Evolutionary conservation across 2,113 vertebrate species (phyloP).

Genomic region (Labrus mixtus): DNA sequence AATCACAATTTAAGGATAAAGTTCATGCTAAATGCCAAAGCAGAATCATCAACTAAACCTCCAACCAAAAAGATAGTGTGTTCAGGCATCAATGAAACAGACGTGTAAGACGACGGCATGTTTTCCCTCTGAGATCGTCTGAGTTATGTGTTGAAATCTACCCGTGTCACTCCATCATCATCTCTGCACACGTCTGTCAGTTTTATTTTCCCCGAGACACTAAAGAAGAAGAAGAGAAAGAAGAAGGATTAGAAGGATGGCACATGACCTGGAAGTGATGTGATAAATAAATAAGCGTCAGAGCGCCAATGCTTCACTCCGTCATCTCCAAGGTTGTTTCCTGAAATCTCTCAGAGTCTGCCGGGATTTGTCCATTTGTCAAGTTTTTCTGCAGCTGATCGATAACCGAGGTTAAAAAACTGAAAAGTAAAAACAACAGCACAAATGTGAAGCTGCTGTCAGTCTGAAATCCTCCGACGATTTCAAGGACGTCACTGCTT

Average conservation of each 20-base stretch:
- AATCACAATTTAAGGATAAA: no score
- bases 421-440: slow-evolving; percentile 26
- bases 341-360: slow-evolving; percentile 49
- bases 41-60: neutral
- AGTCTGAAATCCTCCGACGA: slow-evolving; percentile 37
- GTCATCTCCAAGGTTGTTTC: slow-evolving; percentile 57
- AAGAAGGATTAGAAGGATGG: neutral
- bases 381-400: slow-evolving; percentile 54
- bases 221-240: neutral
- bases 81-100: neutral
- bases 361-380: slow-evolving; percentile 50
- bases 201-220: slow-evolving; percentile 12
- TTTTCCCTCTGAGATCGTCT: neutral
- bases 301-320: slow-evolving; percentile 10
- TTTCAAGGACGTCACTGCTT: slow-evolving; percentile 58
- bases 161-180: neutral
- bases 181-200: neutral
- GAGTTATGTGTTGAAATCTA: slow-evolving; percentile 1
- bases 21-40: no score
- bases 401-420: slow-evolving; percentile 30
- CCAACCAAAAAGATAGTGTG: neutral
- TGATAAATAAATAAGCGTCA: slow-evolving; percentile 46
- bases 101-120: no score
- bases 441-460: slow-evolving; percentile 53
- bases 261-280: slow-evolving; percentile 23